Evolutionary conservation across 2,888 invertebrate species (phyloP), one percentile per base, ranked within the genome.

Genomic region (Erebia epiphron): DNA sequence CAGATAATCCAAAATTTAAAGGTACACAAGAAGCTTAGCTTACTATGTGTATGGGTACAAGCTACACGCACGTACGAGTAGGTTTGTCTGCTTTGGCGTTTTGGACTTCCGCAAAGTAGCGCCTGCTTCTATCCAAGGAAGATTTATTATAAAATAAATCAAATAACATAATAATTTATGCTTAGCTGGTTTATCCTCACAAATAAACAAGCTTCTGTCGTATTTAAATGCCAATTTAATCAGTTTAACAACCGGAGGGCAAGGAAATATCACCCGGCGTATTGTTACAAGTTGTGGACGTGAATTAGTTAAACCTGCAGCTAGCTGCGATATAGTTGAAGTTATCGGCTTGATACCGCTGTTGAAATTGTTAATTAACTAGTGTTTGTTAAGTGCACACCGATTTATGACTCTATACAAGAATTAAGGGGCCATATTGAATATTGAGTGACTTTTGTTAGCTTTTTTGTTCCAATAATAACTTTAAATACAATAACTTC

Each of bases 291-390:
- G 43, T 52, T 21, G 56, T 65, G 9, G 67, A 58, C 58, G 57
- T 60, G 72, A 65, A 70, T 73, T 52, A 61, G 73, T 67, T 65
- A 67, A 69, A 72, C 67, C 67, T 58, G 67, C 52, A 68, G 64
- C 64, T 43, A 14, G 56, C 26, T 65, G 67, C 57, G 66, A 74
- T 74, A 74, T 74, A 75, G 75, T 70, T 73, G 56, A 60, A 52
- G 69, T 56, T 72, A 70, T 70, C 72, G 74, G 67, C 64, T 67
- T 41, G 70, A 70, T 66, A 73, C 65, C 69, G 73, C 79, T 82
- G 83, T 81, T 80, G 82, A 83, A 83, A 82, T 79, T 73, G 83
- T 82, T 84, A 85, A 85, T 84, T 83, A 83, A 79, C 78, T 72
- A 73, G 63, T 78, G 76, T 72, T 73, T 76, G 70, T 76, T 80